Evolutionary conservation across 2,797 vertebrate genomes (phyloP).

Genomic region (Arrhamphus sclerolepis): DNA sequence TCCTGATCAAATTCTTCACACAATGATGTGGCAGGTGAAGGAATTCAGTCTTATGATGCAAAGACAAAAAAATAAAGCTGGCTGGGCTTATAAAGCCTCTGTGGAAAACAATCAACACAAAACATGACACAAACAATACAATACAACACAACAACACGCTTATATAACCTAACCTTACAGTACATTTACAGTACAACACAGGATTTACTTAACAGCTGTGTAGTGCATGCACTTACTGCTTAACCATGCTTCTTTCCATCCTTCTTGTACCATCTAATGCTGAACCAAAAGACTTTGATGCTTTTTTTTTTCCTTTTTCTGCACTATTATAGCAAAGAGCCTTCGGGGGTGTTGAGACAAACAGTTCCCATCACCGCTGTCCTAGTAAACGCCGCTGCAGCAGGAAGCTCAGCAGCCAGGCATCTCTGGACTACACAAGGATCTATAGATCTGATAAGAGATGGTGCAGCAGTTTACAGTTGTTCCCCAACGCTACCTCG

Average conservation of each 20-base stretch:
- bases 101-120: no score
- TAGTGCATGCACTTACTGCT: slow-evolving; percentile 3
- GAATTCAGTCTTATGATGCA: slow-evolving; percentile 45
- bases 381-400: slow-evolving; percentile 56
- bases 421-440: slow-evolving; percentile 31
- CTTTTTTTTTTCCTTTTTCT: slow-evolving; percentile 21
- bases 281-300: slow-evolving; percentile 20
- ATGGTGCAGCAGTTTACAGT: slow-evolving; percentile 46
- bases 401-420: slow-evolving; percentile 41
- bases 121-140: no score
- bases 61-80: slow-evolving; percentile 4
- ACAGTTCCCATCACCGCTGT: slow-evolving; percentile 19
- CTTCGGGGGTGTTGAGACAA: slow-evolving; percentile 42
- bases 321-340: slow-evolving; percentile 11
- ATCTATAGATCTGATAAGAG: slow-evolving; percentile 66
- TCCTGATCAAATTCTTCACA: slow-evolving; percentile 1
- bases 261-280: neutral
- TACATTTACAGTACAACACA: slow-evolving; percentile 25
- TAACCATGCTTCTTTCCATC: neutral
- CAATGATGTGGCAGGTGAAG: slow-evolving; percentile 48
- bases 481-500: slow-evolving; percentile 19
- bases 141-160: no score
- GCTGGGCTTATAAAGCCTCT: no score
- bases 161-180: slow-evolving; percentile 29
- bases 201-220: slow-evolving; percentile 4